phyloP scores from a whole-genome alignment of 2,797 vertebrate species.

The Pipistrellus nathusii region DNA sequence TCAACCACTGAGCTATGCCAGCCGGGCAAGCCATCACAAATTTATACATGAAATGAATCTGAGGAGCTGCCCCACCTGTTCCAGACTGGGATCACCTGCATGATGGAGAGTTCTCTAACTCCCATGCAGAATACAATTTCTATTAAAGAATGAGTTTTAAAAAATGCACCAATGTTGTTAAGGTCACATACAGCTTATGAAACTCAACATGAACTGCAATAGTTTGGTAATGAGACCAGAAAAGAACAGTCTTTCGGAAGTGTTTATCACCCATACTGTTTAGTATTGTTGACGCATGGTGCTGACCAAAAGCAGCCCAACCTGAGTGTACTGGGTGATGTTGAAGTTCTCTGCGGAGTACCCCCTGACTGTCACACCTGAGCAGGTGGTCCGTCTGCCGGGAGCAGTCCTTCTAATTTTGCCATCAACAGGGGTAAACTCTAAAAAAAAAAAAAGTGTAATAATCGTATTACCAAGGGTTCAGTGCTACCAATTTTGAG shows the following conservation, averaged over 20 bases:
- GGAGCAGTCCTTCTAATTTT: background rate
- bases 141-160: background rate
- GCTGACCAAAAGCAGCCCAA: background rate
- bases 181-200: background rate
- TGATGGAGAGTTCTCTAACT: background rate
- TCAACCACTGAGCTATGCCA: too few species aligned
- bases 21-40: background rate
- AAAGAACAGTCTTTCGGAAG: background rate
- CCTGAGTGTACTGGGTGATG: background rate
- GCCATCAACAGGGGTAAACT: background rate
- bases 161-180: background rate
- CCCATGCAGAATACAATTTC: background rate
- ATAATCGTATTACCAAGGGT: background rate
- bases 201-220: background rate
- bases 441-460: background rate
- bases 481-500: background rate
- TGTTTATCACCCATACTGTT: background rate
- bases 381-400: background rate
- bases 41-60: background rate
- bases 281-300: background rate
- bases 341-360: background rate
- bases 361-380: background rate
- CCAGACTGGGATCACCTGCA: accelerated
- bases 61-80: background rate
- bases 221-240: conserved; percentile 22